Base-by-base conservation (phyloP, 2,113 vertebrate genomes). In the Gracilinanus agilis region DNA sequence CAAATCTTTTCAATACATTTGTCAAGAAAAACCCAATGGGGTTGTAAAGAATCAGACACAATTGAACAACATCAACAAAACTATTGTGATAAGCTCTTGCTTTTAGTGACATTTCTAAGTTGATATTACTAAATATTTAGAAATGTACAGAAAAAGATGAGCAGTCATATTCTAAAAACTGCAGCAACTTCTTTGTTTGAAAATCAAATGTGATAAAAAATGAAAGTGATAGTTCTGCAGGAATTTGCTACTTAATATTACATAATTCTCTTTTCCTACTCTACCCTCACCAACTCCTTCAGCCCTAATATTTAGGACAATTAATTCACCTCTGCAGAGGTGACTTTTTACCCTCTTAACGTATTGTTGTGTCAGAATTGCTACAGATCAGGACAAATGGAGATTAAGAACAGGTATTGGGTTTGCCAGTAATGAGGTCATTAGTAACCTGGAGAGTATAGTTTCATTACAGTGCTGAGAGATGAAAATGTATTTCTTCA, bases 191-290 rank as follows among this genome's bases (percentile, higher is more conserved):
- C 61, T 75, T 25, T 58, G 34, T 93, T n/a, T 75, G 90, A 90
- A 95, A 95, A 91, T 83, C 19, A 23, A 91, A 92, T 24, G 49
- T 24, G 44, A 55, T 89, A 94, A 83, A 94, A 91, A 5, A 27
- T 24, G 58, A 19, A 23, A 13, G 89, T 29, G 56, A 25, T 0
- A 0, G 1, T 24, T 94, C 94, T 90, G 27, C 21, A 96, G 53
- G 90, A 53, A 90, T 91, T 96, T 96, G 91, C 54, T 93, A 23
- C 7, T 89, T 95, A 93, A 94, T 90, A 93, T 95, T 93, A 97
- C 93, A 88, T 90, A 96, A 0, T 91, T 96, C 93, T 95, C 94
- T 96, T 58, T 95, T 95, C 92, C 93, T 96, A 29, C 21, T 53
- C 8, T 95, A 6, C 19, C 55, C 29, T 24, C 75, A 29, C 75